Percentiles rank a stretch among this genome's conserved stretches.
These are phyloP conservation scores for Parnassius orleans DNA, from an alignment of 2,888 invertebrate species.

Conservation along the genomic window DNA sequence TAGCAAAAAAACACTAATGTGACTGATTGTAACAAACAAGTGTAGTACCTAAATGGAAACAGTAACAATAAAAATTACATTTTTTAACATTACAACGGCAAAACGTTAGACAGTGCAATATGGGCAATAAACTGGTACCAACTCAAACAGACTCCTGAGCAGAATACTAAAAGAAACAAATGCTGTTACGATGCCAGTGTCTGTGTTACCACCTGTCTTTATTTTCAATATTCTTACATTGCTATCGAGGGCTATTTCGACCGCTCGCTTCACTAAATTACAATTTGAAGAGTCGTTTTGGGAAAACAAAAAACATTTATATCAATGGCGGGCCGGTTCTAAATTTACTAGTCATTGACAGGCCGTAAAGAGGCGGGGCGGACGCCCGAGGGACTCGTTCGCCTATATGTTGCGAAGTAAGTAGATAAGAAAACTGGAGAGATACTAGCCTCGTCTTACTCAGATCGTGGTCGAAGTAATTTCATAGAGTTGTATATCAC, in stretches of 20 bases:
- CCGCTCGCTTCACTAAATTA: slow-evolving; percentile 66
- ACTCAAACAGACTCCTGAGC: too few relatives aligned
- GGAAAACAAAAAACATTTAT: slow-evolving; percentile 81
- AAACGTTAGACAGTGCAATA: too few relatives aligned
- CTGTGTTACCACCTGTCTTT: slow-evolving; percentile 9
- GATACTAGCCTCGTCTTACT: slow-evolving; percentile 48
- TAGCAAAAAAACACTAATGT: too few relatives aligned
- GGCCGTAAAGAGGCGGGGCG: slow-evolving; percentile 72
- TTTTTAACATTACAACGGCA: too few relatives aligned
- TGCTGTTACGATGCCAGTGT: too few relatives aligned
- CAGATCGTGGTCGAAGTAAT: slow-evolving; percentile 22
- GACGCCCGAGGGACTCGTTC: slow-evolving; percentile 68
- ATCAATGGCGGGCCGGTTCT: slow-evolving; percentile 77
- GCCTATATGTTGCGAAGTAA: slow-evolving; percentile 55
- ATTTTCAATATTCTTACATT: slow-evolving; percentile 33
- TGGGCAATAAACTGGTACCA: too few relatives aligned
- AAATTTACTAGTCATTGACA: slow-evolving; percentile 81
- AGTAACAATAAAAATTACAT: too few relatives aligned
- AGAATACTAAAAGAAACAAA: too few relatives aligned
- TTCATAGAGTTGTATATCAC: slow-evolving; percentile 40
- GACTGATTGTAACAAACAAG: too few relatives aligned
- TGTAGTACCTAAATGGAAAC: too few relatives aligned
- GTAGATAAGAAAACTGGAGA: slow-evolving; percentile 74
- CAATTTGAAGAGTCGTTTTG: slow-evolving; percentile 75
- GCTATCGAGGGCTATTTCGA: slow-evolving; percentile 46